phyloP scores from a whole-genome alignment of 2,797 vertebrate genomes.

The Morelia viridis region DNA sequence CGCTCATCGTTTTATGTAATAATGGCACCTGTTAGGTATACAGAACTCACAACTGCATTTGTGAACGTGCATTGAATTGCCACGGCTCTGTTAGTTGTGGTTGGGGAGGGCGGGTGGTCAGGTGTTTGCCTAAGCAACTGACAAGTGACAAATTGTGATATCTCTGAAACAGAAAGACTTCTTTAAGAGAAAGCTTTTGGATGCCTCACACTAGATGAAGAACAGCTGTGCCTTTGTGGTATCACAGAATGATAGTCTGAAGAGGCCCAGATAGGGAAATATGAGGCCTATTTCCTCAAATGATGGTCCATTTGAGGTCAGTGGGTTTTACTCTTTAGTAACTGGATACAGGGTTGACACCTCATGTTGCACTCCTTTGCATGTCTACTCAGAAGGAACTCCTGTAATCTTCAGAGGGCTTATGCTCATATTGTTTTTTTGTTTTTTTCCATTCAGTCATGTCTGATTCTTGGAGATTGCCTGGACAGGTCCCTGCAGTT shows the following conservation, averaged over 20 bases:
- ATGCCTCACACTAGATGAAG: not conserved
- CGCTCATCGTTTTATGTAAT: not conserved
- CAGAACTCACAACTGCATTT: not conserved
- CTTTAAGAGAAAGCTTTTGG: not conserved
- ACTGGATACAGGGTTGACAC: not conserved
- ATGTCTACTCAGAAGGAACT: not conserved
- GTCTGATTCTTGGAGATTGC: no score
- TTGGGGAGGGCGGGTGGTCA: no score
- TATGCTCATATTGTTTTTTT: no score
- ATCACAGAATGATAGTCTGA: not conserved
- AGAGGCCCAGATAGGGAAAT: not conserved
- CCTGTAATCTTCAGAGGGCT: not conserved
- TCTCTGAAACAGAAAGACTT: not conserved
- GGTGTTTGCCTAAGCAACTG: not conserved
- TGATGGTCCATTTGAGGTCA: not conserved
- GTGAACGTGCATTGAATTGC: not conserved
- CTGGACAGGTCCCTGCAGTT: no score
- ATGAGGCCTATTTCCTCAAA: not conserved
- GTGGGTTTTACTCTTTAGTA: not conserved
- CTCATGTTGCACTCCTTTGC: not conserved
- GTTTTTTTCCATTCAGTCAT: not conserved
- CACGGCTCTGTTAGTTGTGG: not conserved
- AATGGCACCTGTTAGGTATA: not conserved
- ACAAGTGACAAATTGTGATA: not conserved
- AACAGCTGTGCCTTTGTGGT: not conserved